Evolutionary conservation across 2,797 vertebrate species (phyloP).

Genomic region (Neosalanx taihuensis): DNA sequence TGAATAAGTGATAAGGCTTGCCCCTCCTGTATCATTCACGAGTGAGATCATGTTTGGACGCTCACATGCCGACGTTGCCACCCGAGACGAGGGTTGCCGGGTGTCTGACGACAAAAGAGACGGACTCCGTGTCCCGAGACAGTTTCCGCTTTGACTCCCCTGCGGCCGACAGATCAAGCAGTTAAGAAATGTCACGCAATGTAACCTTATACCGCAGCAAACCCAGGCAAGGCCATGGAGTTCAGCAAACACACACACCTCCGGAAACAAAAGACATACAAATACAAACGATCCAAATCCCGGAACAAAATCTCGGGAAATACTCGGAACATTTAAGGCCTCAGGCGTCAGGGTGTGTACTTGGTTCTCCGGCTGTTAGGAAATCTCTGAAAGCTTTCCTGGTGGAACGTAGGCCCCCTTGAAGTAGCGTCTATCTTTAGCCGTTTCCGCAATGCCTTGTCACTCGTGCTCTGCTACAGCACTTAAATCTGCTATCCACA

Average conservation of each 20-base stretch:
- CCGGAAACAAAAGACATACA: neutral
- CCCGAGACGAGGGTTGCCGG: conserved; percentile 16
- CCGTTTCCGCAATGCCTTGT: conserved; percentile 63
- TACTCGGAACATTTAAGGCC: neutral
- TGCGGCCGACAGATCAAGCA: conserved; percentile 11
- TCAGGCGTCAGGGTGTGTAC: conserved; percentile 11
- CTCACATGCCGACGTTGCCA: conserved; percentile 23
- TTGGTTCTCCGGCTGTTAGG: conserved; percentile 41
- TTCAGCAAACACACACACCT: neutral
- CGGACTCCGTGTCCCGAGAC: neutral
- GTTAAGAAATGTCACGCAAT: conserved; percentile 15
- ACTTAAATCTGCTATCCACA: conserved; percentile 69
- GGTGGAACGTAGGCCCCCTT: conserved; percentile 55
- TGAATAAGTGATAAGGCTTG: conserved; percentile 62
- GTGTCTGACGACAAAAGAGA: conserved; percentile 27
- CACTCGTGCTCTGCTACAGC: conserved; percentile 61
- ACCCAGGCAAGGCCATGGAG: neutral
- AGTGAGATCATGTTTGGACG: conserved; percentile 49
- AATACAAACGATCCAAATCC: neutral
- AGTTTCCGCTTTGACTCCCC: conserved; percentile 27
- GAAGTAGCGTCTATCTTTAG: conserved; percentile 70
- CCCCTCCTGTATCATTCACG: conserved; percentile 59
- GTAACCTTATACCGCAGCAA: conserved; percentile 26
- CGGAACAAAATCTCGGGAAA: neutral
- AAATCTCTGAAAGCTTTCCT: conserved; percentile 51